Base-by-base conservation (phyloP, 2,797 vertebrate genomes). In the Schizopygopsis pylzovi region DNA sequence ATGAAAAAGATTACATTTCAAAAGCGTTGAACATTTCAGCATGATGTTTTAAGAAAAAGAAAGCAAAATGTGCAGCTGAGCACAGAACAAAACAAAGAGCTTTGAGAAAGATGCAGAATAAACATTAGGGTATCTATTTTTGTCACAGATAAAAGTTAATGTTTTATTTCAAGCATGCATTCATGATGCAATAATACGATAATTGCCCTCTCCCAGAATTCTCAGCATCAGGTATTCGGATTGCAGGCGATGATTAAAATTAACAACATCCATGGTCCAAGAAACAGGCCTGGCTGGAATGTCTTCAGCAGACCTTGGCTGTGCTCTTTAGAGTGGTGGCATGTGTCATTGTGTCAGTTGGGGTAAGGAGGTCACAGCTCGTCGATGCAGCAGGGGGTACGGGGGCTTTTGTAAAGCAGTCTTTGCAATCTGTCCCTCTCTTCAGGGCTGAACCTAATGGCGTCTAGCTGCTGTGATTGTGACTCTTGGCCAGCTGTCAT, bases 401-500 rank as follows among this genome's bases (percentile, higher is more conserved):
- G 2, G 81, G 33, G 72, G 25, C 56, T 81, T 76, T 79, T 83
- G 83, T 56, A 22, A 79, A 78, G 75, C 45, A 45, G 52, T 54
- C 77, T 63, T 68, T 81, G 84, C 87, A 90, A 85, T 91, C 88
- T 89, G 88, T 73, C 87, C 72, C 49, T 79, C 65, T 65, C 84
- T 83, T 86, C 49, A 47, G 52, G 72, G 67, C 22, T 84, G 67
- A 81, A 87, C 82, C 80, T 72, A 79, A 72, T 39, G 68, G 59
- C 70, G 28, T 49, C 39, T 59, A 76, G 52, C 49, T 79, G 65
- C 85, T 87, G 85, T 67, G 85, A 78, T 83, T 52, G 68, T 85
- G 84, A 86, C 72, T 61, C 77, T 45, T 87, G 76, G 83, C 87
- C 90, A 90, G 87, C 83, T 90, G 89, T 77, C 86, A 72, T 81